These are phyloP conservation scores for Triplophysa dalaica DNA, from an alignment of 2,113 vertebrate species.

Conservation along the genomic window DNA sequence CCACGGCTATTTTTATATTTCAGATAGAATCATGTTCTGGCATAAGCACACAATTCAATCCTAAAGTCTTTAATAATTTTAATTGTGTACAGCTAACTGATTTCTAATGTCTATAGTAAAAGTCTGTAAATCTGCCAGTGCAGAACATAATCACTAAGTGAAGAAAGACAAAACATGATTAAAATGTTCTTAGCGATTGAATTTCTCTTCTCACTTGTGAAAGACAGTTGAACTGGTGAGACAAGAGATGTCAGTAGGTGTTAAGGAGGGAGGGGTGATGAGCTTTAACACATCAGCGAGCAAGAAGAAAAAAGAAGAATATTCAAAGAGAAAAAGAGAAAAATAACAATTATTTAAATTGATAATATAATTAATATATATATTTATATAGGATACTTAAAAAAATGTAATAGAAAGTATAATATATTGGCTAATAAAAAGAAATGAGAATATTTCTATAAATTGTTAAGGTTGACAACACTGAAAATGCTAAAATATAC, in stretches of 20 bases:
- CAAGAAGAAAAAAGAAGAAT: background rate
- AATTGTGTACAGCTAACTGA: background rate
- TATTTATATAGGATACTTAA: background rate
- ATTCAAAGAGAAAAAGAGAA: background rate
- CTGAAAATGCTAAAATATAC: no score
- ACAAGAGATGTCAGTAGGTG: conserved; percentile 9
- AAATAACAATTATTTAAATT: background rate
- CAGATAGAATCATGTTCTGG: conserved; percentile 49
- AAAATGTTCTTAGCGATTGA: background rate
- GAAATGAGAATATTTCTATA: no score
- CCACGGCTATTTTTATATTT: conserved; percentile 57
- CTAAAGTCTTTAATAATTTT: background rate
- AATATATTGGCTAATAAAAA: no score
- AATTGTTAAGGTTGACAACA: no score
- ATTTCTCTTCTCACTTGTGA: conserved; percentile 11
- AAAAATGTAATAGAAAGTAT: no score
- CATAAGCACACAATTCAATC: background rate
- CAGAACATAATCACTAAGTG: background rate
- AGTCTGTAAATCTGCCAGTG: background rate
- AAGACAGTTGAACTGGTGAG: background rate
- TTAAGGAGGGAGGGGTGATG: conserved; percentile 16
- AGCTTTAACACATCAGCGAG: background rate
- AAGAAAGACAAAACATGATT: background rate
- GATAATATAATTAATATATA: background rate
- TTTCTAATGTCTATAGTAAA: background rate